phyloP scores from a whole-genome alignment of 2,888 invertebrate species.

The Cheilosia vernalis region DNA sequence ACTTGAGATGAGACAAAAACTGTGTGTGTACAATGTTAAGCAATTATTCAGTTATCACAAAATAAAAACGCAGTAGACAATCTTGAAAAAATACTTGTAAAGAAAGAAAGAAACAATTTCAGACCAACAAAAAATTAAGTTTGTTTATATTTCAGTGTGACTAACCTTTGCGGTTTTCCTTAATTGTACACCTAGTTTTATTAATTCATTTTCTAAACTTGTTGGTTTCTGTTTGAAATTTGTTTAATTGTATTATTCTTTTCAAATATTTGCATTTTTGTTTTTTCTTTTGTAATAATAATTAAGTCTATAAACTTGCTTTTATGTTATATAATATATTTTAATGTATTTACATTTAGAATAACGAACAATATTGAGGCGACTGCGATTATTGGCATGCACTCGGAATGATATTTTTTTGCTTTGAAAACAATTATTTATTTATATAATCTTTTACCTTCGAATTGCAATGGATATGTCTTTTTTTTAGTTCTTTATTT shows the following conservation, averaged over 20 bases:
- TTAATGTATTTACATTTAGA: conserved; percentile 78
- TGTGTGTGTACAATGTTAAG: conserved; percentile 46
- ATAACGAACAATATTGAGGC: conserved; percentile 80
- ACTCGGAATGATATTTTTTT: conserved; percentile 29
- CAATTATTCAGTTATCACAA: conserved; percentile 40
- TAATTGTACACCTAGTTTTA: conserved; percentile 73
- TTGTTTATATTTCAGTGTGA: conserved; percentile 64
- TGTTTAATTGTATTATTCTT: conserved; percentile 34
- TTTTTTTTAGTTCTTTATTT: conserved; percentile 57
- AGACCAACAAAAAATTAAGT: neutral
- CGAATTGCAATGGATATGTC: conserved; percentile 75
- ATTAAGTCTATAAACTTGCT: conserved; percentile 72
- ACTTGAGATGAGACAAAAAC: conserved; percentile 16
- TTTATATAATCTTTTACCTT: conserved; percentile 55
- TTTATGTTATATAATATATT: conserved; percentile 65
- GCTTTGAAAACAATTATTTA: conserved; percentile 56
- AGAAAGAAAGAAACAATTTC: neutral
- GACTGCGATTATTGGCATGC: conserved; percentile 64
- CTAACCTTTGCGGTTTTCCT: conserved; percentile 51
- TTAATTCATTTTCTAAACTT: conserved; percentile 71
- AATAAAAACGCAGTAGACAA: neutral
- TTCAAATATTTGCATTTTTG: conserved; percentile 46
- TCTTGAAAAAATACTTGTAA: neutral
- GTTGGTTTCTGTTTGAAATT: conserved; percentile 50
- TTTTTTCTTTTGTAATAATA: conserved; percentile 56